Conservation (phyloP, 2,888 invertebrate genomes). For the Xestia ashworthii region DNA sequence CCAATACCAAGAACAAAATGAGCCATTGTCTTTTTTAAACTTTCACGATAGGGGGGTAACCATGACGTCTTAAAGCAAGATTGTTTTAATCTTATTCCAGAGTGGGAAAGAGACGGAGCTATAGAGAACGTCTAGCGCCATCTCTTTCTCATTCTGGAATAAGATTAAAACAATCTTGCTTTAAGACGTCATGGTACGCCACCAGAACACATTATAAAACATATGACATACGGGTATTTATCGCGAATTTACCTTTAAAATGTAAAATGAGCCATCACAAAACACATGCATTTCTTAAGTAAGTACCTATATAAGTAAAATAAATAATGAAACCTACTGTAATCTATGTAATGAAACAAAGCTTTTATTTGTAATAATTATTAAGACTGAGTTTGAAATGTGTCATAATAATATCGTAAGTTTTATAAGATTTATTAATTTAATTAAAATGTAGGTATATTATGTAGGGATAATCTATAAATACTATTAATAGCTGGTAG, state of each 20-base stretch:
- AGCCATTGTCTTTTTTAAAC: no score
- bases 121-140: no score
- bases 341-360: neutral
- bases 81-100: no score
- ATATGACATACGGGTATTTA: no score
- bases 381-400: constrained; percentile 26
- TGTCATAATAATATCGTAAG: constrained; percentile 42
- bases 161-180: no score
- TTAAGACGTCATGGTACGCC: no score
- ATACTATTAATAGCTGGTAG: neutral
- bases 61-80: no score
- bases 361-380: neutral
- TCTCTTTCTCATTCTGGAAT: no score
- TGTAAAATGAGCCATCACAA: neutral
- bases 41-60: no score
- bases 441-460: constrained; percentile 23
- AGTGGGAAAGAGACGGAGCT: no score
- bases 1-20: neutral
- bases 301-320: neutral
- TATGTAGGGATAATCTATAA: neutral
- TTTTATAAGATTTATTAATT: constrained; percentile 17
- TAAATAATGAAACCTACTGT: neutral
- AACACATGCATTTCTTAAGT: neutral
- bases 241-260: no score
- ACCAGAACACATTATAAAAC: no score